Evolutionary conservation across 2,888 invertebrate genomes (phyloP).

Genomic region (Euspilapteryx auroguttella): DNA sequence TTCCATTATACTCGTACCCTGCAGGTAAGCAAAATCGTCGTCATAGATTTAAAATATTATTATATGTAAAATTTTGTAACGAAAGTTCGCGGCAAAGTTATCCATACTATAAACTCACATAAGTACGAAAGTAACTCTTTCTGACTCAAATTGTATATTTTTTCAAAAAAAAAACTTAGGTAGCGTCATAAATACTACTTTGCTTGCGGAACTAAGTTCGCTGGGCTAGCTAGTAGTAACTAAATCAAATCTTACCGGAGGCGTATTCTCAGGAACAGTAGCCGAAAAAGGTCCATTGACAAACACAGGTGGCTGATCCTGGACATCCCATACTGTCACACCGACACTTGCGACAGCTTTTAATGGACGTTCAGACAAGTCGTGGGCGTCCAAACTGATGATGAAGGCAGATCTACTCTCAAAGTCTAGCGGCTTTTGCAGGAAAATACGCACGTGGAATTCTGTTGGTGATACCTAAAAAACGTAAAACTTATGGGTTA

Average conservation of each 20-base stretch:
- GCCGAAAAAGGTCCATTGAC: conserved; percentile 79
- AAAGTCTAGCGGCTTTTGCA: conserved; percentile 73
- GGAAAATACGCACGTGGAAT: conserved; percentile 68
- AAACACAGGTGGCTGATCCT: conserved; percentile 83
- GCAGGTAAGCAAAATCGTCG: too few relatives aligned
- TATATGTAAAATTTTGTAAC: too few relatives aligned
- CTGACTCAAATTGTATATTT: too few relatives aligned
- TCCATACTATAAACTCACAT: too few relatives aligned
- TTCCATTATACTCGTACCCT: conserved; percentile 68
- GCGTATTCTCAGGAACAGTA: conserved; percentile 74
- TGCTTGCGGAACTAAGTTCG: too few relatives aligned
- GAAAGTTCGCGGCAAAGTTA: too few relatives aligned
- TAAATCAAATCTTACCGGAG: conserved; percentile 49
- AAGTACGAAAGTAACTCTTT: too few relatives aligned
- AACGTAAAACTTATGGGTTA: not conserved
- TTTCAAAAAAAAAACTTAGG: too few relatives aligned
- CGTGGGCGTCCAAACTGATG: conserved; percentile 68
- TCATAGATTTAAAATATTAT: too few relatives aligned
- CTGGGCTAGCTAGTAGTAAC: too few relatives aligned
- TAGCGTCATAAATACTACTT: too few relatives aligned
- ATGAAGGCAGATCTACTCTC: conserved; percentile 76
- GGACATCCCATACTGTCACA: conserved; percentile 76
- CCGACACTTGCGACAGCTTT: conserved; percentile 73
- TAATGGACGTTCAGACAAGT: conserved; percentile 65
- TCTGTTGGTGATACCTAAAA: conserved; percentile 66